Evolutionary conservation across 1,140 invertebrate species (phyloP).

Genomic region (Oppia nitens): DNA sequence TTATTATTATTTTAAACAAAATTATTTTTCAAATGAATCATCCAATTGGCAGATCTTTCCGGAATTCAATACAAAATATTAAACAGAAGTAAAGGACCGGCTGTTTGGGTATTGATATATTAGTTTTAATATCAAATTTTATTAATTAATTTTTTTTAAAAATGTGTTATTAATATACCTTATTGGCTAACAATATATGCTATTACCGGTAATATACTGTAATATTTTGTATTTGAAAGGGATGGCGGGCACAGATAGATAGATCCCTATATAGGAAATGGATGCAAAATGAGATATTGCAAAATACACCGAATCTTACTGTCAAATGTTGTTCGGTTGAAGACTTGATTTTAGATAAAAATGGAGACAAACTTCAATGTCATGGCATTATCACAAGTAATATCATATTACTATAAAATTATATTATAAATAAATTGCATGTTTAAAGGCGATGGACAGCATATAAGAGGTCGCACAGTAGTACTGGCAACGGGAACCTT

Average conservation of each 20-base stretch:
- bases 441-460: constrained; percentile 37
- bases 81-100: constrained; percentile 61
- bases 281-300: constrained; percentile 57
- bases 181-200: too few species aligned
- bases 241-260: constrained; percentile 77
- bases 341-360: constrained; percentile 49
- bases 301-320: constrained; percentile 45
- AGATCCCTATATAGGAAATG: constrained; percentile 58
- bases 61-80: constrained; percentile 45
- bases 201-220: too few species aligned
- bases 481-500: constrained; percentile 89
- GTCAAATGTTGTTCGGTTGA: constrained; percentile 60
- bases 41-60: constrained; percentile 28
- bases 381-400: constrained; percentile 44
- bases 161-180: too few species aligned
- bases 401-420: constrained; percentile 17
- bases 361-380: constrained; percentile 29
- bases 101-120: constrained; percentile 48
- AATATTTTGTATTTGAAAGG: constrained; percentile 25
- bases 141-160: too few species aligned
- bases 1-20: too few species aligned
- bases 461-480: constrained; percentile 46
- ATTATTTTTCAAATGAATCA: constrained; percentile 13
- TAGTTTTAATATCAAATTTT: not conserved
- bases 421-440: not conserved